Base-by-base conservation (phyloP, 35 echinoderm and acorn worm species). In the Amphiura filiformis region DNA sequence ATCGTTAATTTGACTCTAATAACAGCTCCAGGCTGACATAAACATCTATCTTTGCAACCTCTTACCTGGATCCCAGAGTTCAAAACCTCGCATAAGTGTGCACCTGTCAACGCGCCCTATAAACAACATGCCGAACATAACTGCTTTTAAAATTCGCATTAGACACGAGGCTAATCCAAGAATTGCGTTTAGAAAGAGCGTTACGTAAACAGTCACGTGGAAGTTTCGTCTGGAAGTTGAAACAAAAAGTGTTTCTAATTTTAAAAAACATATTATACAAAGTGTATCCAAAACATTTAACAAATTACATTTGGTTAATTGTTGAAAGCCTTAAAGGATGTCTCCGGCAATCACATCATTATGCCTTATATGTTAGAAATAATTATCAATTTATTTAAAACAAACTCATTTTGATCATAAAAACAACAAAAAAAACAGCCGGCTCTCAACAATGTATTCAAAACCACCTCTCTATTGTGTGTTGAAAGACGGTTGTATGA, bases 41-140 rank as follows among this genome's bases (percentile, higher is more conserved):
- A n/a, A n/a, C n/a, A n/a, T n/a, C n/a, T n/a, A n/a, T n/a, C n/a
- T n/a, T 47, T 82, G 20, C 80, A n/a, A n/a, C 37, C 0, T 22
- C 18, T 80, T 88, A 95, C 93, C 93, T 91, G 93, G 77, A 85
- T 95, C 93, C 64, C 80, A 95, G 9, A 90, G 61, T 78, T 95
- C 93, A 65, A 91, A 95, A 0, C 93, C 93, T 35, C 89, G 81
- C 93, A 95, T 95, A 12, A 95, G 56, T 15, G 84, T 41, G 75
- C 93, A 91, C 38, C 85, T 78, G 39, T 95, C 93, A 40, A 91
- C 90, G 31, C 93, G 93, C 35, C 93, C 93, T 39, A 95, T 81
- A 36, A 95, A 83, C 2, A 95, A 36, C 41, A 91, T 36, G 20
- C 93, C 93, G 34, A 95, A 95, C 0, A 95, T 22, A 0, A 95